phyloP scores from a whole-genome alignment of 2,113 vertebrate genomes.

The Pongo abelii region DNA sequence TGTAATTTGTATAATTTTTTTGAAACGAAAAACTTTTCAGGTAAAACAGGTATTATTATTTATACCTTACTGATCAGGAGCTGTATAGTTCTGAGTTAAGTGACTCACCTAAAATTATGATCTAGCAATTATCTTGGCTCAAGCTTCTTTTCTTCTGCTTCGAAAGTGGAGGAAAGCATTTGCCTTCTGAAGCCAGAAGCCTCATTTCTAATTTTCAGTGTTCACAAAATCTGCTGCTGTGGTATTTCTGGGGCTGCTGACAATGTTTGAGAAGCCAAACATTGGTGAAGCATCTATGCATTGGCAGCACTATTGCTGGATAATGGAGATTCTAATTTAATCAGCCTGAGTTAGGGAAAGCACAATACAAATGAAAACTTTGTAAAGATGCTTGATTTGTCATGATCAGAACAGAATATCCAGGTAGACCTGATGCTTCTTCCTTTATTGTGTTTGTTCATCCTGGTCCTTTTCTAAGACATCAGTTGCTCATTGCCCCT shows the following conservation, averaged over 20 bases:
- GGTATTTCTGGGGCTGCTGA: constrained; percentile 51
- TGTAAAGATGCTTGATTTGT: constrained; percentile 46
- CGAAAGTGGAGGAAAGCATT: neutral
- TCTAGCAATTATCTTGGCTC: neutral
- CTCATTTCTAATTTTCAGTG: constrained; percentile 8
- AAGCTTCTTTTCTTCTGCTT: neutral
- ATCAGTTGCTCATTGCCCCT: neutral
- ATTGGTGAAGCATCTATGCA: neutral
- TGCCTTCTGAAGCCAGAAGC: neutral
- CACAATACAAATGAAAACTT: constrained; percentile 47
- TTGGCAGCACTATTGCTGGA: neutral
- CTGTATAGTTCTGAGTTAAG: neutral
- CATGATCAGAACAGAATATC: neutral
- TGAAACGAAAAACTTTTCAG: neutral
- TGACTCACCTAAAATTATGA: neutral
- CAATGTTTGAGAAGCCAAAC: neutral
- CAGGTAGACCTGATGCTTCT: neutral
- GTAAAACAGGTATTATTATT: neutral
- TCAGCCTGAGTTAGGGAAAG: constrained; percentile 27
- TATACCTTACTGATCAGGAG: neutral
- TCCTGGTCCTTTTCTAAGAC: neutral
- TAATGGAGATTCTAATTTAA: constrained; percentile 68
- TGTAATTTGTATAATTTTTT: neutral
- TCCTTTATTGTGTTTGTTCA: neutral
- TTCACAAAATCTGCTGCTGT: constrained; percentile 16